Conservation (phyloP, 2,888 invertebrate species). For the Dasysyrphus tricinctus region DNA sequence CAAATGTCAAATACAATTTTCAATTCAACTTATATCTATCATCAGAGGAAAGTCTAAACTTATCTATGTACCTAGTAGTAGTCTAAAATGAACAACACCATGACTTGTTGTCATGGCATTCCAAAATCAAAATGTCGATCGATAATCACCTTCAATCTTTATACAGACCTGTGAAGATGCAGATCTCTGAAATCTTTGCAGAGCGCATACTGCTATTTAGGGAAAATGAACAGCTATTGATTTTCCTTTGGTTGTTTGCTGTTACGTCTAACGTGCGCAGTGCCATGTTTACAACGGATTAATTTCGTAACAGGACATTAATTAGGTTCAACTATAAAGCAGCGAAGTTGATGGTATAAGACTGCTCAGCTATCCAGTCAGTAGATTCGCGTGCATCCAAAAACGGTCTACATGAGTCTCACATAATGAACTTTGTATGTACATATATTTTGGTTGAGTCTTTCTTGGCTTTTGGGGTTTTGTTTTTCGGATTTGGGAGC, state of each 20-base stretch:
- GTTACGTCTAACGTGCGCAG: conserved; percentile 50
- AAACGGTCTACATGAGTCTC: conserved; percentile 57
- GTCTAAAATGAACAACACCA: background rate
- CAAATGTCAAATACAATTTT: conserved; percentile 65
- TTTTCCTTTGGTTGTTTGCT: conserved; percentile 31
- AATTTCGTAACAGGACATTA: conserved; percentile 74
- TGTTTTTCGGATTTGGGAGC: conserved; percentile 26
- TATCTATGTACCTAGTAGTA: background rate
- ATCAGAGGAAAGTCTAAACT: background rate
- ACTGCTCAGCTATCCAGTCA: background rate
- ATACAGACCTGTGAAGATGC: conserved; percentile 26
- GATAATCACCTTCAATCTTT: conserved; percentile 56
- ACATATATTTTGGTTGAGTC: background rate
- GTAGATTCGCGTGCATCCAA: conserved; percentile 64
- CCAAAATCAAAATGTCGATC: conserved; percentile 65
- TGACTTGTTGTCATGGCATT: background rate
- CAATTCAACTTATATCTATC: conserved; percentile 45
- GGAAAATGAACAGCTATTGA: conserved; percentile 48
- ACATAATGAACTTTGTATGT: conserved; percentile 39
- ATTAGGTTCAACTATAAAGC: conserved; percentile 58
- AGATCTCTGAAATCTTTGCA: conserved; percentile 41
- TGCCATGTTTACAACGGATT: conserved; percentile 71
- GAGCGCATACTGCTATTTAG: conserved; percentile 18
- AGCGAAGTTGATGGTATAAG: conserved; percentile 5
- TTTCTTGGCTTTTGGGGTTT: conserved; percentile 25